Evolutionary conservation across 2,113 vertebrate species (phyloP), one percentile per base, ranked within the genome.

Genomic region (Typhlomys cinereus): DNA sequence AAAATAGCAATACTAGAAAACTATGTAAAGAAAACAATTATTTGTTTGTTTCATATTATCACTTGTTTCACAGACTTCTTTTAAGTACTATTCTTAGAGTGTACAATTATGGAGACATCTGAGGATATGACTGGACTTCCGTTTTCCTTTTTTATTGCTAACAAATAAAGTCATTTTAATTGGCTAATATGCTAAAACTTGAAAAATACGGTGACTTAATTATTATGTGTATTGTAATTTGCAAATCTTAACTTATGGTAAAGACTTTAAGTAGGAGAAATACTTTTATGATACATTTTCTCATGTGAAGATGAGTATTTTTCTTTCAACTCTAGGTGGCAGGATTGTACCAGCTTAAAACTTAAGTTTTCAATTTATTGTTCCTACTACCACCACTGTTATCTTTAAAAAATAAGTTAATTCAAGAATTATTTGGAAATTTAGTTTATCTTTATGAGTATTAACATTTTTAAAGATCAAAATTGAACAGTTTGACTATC

Each of bases 251-350:
- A 44, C 27, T 61, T 80, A 31, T 0, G 46, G 20, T 48, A 34
- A 67, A 25, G 23, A 76, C 89, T 95, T 94, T 39, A 74, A 20
- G 18, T 66, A n/a, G n/a, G n/a, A n/a, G n/a, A n/a, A n/a, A n/a
- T n/a, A n/a, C n/a, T n/a, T n/a, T n/a, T n/a, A n/a, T n/a, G n/a
- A n/a, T n/a, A n/a, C n/a, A n/a, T n/a, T n/a, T n/a, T n/a, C n/a
- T n/a, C n/a, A n/a, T 71, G 78, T 61, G 39, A 39, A 93, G 52
- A 36, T 78, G 94, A 95, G 31, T 67, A 21, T 87, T 59, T 11
- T 84, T n/a, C 0, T 87, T 7, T 92, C 88, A 95, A 29, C 98
- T 93, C 94, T 97, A 98, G 98, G 91, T 98, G 98, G 98, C 98
- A 98, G 98, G 66, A 90, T 97, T 97, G 95, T 94, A 91, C 92